Evolutionary conservation across 2,888 invertebrate genomes (phyloP).

Genomic region (Leptura quadrifasciata): DNA sequence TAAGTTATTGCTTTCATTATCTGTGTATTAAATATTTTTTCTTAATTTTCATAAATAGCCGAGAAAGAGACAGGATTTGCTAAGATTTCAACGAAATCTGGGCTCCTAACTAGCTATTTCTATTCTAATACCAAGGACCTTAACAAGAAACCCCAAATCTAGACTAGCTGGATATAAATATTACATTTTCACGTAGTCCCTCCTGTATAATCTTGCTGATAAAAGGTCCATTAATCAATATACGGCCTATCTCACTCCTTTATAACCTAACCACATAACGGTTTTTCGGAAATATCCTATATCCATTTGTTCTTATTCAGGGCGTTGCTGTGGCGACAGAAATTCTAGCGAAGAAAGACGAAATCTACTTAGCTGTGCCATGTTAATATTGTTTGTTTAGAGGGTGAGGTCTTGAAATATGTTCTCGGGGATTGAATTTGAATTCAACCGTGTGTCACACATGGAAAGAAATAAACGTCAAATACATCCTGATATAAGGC

Average conservation of each 20-base stretch:
- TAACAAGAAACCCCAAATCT: not conserved
- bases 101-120: no score
- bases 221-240: conserved; percentile 1
- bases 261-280: not conserved
- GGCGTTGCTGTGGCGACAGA: not conserved
- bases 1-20: no score
- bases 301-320: conserved; percentile 19
- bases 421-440: conserved; percentile 1
- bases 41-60: no score
- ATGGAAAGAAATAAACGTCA: conserved; percentile 20
- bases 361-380: conserved; percentile 19
- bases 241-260: conserved; percentile 2
- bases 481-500: not conserved
- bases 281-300: conserved; percentile 5
- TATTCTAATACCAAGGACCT: no score
- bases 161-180: not conserved
- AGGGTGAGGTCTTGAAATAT: conserved; percentile 12
- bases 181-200: not conserved
- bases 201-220: not conserved
- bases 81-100: no score
- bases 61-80: no score
- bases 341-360: conserved; percentile 23
- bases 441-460: not conserved
- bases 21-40: no score
- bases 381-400: conserved; percentile 28